Evolutionary conservation across 2,113 vertebrate species (phyloP).

Genomic region (Pithys albifrons): DNA sequence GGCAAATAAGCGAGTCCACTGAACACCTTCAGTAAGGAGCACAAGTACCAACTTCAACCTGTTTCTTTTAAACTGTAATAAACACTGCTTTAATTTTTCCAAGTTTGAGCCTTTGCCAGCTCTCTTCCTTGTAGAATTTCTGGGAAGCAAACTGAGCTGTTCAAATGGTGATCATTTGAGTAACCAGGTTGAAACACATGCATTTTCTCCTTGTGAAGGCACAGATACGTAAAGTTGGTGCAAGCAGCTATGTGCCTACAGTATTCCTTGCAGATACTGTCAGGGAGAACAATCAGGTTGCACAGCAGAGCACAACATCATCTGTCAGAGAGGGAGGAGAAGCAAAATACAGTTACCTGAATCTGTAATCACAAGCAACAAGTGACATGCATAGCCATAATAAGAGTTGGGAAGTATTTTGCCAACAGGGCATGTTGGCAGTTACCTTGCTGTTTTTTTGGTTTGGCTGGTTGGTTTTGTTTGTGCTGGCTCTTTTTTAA

Average conservation of each 20-base stretch:
- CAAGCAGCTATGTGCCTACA: background rate
- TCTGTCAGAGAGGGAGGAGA: background rate
- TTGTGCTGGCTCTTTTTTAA: background rate
- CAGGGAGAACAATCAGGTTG: background rate
- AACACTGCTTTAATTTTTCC: constrained; percentile 32
- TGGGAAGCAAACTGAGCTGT: background rate
- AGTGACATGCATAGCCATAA: background rate
- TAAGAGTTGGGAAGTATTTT: background rate
- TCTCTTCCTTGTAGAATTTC: background rate
- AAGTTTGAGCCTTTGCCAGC: background rate
- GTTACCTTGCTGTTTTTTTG: background rate
- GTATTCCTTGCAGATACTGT: background rate
- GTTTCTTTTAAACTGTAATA: background rate
- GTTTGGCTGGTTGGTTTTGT: background rate
- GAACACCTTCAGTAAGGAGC: background rate
- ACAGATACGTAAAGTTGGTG: background rate
- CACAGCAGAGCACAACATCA: background rate
- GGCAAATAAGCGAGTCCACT: background rate
- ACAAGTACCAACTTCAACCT: background rate
- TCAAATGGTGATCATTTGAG: background rate
- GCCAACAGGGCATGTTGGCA: background rate
- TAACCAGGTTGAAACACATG: background rate
- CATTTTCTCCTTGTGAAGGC: background rate
- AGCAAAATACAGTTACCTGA: background rate
- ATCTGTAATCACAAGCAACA: background rate